These are phyloP conservation scores for Amorpha juglandis DNA, from an alignment of 2,888 invertebrate species.

Conservation along the genomic window DNA sequence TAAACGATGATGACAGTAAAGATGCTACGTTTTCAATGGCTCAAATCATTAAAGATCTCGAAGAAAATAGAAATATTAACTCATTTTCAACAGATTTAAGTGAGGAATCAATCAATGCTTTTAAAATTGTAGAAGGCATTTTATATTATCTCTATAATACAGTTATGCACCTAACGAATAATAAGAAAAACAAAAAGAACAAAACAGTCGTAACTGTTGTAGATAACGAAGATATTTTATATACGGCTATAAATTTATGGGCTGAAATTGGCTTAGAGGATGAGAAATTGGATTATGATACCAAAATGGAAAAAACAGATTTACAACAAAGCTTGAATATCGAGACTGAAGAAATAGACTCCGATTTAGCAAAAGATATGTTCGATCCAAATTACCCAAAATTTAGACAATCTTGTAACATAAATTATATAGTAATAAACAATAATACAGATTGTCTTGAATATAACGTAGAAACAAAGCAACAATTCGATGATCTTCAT, in stretches of 20 bases:
- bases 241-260: conserved; percentile 60
- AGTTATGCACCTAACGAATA: conserved; percentile 55
- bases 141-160: conserved; percentile 67
- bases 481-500: neutral
- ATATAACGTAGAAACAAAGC: neutral
- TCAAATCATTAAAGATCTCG: conserved; percentile 63
- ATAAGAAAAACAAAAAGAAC: conserved; percentile 43
- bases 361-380: neutral
- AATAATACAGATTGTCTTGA: neutral
- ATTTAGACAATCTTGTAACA: neutral
- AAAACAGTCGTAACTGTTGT: conserved; percentile 69
- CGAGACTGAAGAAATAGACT: conserved; percentile 9
- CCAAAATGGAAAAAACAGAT: neutral
- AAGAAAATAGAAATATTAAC: conserved; percentile 51
- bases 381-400: neutral
- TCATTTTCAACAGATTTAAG: conserved; percentile 60
- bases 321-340: conserved; percentile 14
- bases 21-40: conserved; percentile 62
- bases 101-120: conserved; percentile 44
- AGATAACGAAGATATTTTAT: conserved; percentile 71
- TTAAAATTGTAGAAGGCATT: conserved; percentile 67
- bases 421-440: neutral
- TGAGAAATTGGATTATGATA: neutral
- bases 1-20: neutral
- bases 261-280: neutral